Conservation (phyloP, 2,113 vertebrate species). For the Rhabdomys dilectus region DNA sequence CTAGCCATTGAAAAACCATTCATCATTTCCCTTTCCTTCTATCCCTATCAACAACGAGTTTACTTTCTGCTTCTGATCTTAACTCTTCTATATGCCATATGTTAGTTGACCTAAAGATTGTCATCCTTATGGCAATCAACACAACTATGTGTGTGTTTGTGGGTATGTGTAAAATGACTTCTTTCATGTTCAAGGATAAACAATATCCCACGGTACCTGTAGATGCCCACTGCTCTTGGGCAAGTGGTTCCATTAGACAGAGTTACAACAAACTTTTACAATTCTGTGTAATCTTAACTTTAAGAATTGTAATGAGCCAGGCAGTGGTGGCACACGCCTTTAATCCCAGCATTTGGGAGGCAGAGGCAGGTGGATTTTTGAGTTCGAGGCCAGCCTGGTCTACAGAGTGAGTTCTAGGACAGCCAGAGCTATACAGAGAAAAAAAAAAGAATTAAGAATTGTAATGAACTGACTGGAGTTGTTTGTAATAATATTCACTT, state of each 20-base stretch:
- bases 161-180: background rate
- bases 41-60: background rate
- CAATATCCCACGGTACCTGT: background rate
- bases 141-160: background rate
- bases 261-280: background rate
- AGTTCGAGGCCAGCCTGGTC: too few species aligned
- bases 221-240: background rate
- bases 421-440: too few species aligned
- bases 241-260: background rate
- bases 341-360: too few species aligned
- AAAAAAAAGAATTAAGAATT: background rate
- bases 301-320: background rate
- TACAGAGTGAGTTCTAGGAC: too few species aligned
- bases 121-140: background rate
- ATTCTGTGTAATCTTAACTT: background rate
- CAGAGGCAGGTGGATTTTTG: too few species aligned
- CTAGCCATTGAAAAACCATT: background rate
- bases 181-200: background rate
- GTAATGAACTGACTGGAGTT: background rate
- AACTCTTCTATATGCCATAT: background rate
- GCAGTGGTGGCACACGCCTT: too few species aligned
- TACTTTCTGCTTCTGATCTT: background rate
- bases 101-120: background rate
- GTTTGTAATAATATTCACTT: background rate
- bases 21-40: background rate